Percentiles rank a stretch among this genome's conserved stretches.
phyloP scores from a whole-genome alignment of 2,797 vertebrate species.

The Enteromius viviparus region DNA sequence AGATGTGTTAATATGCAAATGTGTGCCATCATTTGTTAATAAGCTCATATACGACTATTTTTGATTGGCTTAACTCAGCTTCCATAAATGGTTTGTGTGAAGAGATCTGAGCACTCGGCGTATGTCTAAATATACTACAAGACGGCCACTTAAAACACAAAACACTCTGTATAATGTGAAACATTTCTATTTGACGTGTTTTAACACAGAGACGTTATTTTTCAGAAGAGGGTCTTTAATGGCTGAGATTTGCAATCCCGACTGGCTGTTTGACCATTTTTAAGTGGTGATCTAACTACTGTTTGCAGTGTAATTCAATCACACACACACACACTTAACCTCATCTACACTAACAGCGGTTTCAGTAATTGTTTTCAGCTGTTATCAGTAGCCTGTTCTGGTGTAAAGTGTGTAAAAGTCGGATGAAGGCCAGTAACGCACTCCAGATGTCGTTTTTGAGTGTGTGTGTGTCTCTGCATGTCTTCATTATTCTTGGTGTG shows the following conservation, averaged over 20 bases:
- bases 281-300: slow-evolving; percentile 44
- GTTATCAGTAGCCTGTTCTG: slow-evolving; percentile 38
- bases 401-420: slow-evolving; percentile 34
- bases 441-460: slow-evolving; percentile 33
- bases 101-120: slow-evolving; percentile 4
- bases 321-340: slow-evolving; percentile 15
- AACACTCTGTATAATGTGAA: background rate
- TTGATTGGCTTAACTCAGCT: background rate
- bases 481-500: slow-evolving; percentile 42
- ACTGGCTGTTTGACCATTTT: slow-evolving; percentile 14
- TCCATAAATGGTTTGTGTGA: slow-evolving; percentile 17
- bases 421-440: slow-evolving; percentile 20
- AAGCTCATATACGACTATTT: background rate
- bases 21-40: background rate
- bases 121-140: slow-evolving; percentile 17
- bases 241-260: slow-evolving; percentile 9
- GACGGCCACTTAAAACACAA: slow-evolving; percentile 15
- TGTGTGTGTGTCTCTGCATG: slow-evolving; percentile 27
- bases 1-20: background rate
- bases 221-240: slow-evolving; percentile 18
- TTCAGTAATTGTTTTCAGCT: slow-evolving; percentile 44
- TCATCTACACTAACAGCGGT: background rate
- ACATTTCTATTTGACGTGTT: background rate
- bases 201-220: background rate
- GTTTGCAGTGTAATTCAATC: slow-evolving; percentile 33